These are phyloP conservation scores for Zelostemma sp. DNA, from an alignment of 1,140 invertebrate genomes.

Conservation along the genomic window DNA sequence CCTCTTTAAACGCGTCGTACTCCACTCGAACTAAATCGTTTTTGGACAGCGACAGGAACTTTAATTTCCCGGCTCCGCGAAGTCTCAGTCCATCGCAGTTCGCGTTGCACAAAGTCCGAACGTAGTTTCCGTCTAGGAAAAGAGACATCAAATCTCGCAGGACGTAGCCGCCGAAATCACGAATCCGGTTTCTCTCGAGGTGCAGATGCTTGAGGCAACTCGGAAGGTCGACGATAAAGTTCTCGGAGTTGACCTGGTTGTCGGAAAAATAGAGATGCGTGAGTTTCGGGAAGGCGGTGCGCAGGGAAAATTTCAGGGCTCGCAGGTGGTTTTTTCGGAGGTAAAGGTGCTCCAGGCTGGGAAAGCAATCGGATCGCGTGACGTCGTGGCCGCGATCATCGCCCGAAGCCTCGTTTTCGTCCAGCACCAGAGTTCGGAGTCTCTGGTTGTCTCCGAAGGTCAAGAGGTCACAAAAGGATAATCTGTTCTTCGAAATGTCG, in stretches of 20 bases:
- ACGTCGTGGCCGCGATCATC: constrained; percentile 22
- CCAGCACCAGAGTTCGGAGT: constrained; percentile 49
- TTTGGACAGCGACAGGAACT: constrained; percentile 47
- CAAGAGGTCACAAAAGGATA: constrained; percentile 48
- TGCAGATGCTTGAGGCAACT: constrained; percentile 48
- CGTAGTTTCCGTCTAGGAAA: constrained; percentile 51
- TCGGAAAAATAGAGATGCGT: constrained; percentile 55
- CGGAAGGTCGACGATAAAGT: constrained; percentile 50
- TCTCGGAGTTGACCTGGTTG: constrained; percentile 47
- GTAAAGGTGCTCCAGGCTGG: constrained; percentile 48
- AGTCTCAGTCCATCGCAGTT: constrained; percentile 42
- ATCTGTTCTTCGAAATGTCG: constrained; percentile 54
- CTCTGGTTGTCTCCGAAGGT: constrained; percentile 39
- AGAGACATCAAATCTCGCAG: constrained; percentile 35
- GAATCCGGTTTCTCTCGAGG: constrained; percentile 55
- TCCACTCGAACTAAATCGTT: constrained; percentile 51
- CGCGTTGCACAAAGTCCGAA: constrained; percentile 48
- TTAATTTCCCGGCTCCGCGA: constrained; percentile 29
- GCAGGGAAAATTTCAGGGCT: constrained; percentile 36
- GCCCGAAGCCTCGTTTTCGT: constrained; percentile 48
- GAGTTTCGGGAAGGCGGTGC: constrained; percentile 46
- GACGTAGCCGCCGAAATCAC: constrained; percentile 23
- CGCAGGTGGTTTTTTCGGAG: constrained; percentile 45
- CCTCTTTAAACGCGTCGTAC: constrained; percentile 47
- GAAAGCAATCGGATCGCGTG: constrained; percentile 42